These are phyloP conservation scores for Protophormia terraenovae DNA, from an alignment of 2,888 invertebrate species.

Conservation along the genomic window DNA sequence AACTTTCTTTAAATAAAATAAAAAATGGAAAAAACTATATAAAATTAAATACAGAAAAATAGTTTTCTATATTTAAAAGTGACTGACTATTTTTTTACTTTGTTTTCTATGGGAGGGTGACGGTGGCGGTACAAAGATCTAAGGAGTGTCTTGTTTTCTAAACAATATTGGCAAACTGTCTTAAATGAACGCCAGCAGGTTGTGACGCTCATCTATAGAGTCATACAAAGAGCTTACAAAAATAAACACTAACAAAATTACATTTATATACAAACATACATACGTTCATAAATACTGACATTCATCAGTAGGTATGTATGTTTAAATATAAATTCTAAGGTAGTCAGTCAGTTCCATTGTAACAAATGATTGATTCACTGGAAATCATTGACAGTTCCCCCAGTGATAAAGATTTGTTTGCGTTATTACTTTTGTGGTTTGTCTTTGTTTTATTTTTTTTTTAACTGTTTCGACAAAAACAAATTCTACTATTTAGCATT, in stretches of 20 bases:
- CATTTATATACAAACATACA: neutral
- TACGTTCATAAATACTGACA: conserved; percentile 42
- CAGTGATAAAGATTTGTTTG: conserved; percentile 58
- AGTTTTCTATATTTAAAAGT: conserved; percentile 56
- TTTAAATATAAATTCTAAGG: conserved; percentile 56
- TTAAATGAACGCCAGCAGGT: conserved; percentile 52
- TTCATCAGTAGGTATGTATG: no score
- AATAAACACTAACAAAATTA: neutral
- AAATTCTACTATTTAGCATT: conserved; percentile 18
- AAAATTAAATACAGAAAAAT: conserved; percentile 24
- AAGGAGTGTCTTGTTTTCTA: conserved; percentile 60
- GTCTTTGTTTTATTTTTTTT: no score
- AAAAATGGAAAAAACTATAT: conserved; percentile 39
- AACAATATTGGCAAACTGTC: conserved; percentile 56
- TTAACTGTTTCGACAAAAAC: conserved; percentile 52
- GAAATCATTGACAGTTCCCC: conserved; percentile 68
- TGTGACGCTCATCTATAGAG: conserved; percentile 25
- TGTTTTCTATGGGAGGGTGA: conserved; percentile 43
- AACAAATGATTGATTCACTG: conserved; percentile 65
- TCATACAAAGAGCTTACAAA: neutral
- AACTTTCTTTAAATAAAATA: conserved; percentile 61
- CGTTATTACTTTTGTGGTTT: conserved; percentile 19
- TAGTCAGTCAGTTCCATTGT: conserved; percentile 50
- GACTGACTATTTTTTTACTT: conserved; percentile 15
- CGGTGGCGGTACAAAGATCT: conserved; percentile 65